Evolutionary conservation across 2,113 vertebrate species (phyloP).

Genomic region (Phalacrocorax brasilianus): DNA sequence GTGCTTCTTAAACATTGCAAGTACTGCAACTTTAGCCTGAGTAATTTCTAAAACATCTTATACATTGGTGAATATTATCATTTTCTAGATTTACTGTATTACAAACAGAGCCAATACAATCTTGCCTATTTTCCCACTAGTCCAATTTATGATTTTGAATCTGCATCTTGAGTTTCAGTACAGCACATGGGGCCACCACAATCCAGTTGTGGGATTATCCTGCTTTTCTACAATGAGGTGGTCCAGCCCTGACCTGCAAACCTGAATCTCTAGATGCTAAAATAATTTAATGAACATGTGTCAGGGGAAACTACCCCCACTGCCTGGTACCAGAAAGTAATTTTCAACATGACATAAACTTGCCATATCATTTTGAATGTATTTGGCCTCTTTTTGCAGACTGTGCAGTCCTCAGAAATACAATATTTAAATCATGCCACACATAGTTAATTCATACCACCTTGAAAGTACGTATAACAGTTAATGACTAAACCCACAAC

Average conservation of each 20-base stretch:
- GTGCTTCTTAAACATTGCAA: background rate
- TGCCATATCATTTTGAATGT: background rate
- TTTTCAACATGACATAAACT: background rate
- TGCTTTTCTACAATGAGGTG: background rate
- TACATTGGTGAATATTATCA: background rate
- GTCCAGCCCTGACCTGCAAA: background rate
- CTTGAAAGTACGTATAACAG: background rate
- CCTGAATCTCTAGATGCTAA: background rate
- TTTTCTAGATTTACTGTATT: background rate
- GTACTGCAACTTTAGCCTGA: background rate
- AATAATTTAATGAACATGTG: background rate
- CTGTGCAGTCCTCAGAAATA: background rate
- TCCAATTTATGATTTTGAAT: background rate
- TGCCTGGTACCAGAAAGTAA: background rate
- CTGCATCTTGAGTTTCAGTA: background rate
- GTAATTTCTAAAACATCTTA: background rate
- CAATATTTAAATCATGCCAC: background rate
- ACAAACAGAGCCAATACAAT: background rate
- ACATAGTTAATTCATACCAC: background rate
- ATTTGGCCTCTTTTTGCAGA: background rate
- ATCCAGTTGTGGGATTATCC: background rate
- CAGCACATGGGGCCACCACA: background rate
- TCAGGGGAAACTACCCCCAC: background rate
- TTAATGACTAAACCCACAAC: background rate
- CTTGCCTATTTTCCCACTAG: background rate